These are phyloP conservation scores for Myotis lucifugus DNA, from an alignment of 2,113 vertebrate species.

Conservation along the genomic window DNA sequence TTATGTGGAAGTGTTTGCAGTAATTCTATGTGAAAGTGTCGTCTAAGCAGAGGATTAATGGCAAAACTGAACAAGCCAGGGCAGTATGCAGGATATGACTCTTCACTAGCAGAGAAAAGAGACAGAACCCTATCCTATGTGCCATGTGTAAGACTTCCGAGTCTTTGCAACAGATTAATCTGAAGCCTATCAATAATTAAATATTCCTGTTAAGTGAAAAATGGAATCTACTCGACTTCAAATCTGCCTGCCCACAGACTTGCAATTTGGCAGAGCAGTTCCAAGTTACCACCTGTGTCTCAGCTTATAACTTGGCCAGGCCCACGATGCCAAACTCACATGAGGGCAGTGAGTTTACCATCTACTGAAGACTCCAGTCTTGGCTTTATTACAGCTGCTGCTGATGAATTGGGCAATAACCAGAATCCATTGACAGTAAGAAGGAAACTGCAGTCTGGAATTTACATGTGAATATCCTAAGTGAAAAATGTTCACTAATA, in stretches of 20 bases:
- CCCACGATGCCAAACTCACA: neutral
- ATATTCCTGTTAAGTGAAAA: conserved; percentile 37
- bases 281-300: conserved; percentile 3
- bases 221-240: neutral
- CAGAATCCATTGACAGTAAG: conserved; percentile 37
- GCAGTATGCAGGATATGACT: neutral
- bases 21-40: neutral
- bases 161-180: conserved; percentile 22
- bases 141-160: neutral
- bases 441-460: conserved; percentile 34
- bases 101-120: neutral
- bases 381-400: conserved; percentile 45
- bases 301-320: neutral
- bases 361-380: neutral
- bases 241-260: neutral
- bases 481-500: conserved; percentile 58
- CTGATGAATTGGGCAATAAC: conserved; percentile 61
- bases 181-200: neutral
- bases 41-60: neutral
- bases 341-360: conserved; percentile 21
- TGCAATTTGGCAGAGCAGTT: neutral
- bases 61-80: neutral
- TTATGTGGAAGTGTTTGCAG: neutral
- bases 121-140: neutral
- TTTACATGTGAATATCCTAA: conserved; percentile 51